Evolutionary conservation across 2,888 invertebrate species (phyloP).

Genomic region (Liopterus haemorrhoidalis): DNA sequence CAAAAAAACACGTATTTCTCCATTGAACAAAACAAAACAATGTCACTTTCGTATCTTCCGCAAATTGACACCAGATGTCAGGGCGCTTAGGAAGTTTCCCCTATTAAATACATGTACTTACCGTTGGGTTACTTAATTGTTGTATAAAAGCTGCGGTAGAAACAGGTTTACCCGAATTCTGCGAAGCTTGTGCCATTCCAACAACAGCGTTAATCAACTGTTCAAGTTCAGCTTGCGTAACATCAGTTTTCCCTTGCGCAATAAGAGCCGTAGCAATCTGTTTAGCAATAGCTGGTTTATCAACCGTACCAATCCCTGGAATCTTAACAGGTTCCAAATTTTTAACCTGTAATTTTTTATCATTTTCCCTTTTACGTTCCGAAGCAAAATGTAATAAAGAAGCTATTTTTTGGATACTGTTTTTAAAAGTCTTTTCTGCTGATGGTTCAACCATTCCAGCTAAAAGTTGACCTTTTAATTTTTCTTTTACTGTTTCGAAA

Average conservation of each 20-base stretch:
- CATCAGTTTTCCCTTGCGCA: constrained; percentile 73
- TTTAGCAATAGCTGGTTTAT: constrained; percentile 72
- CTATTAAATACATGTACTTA: constrained; percentile 14
- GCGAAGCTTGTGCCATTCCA: constrained; percentile 59
- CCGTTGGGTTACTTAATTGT: constrained; percentile 34
- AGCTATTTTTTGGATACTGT: constrained; percentile 70
- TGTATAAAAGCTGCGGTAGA: constrained; percentile 50
- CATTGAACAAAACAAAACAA: too few relatives aligned
- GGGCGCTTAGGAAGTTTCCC: too few relatives aligned
- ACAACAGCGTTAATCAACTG: constrained; percentile 74
- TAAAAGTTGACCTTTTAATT: constrained; percentile 70
- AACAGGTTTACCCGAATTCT: constrained; percentile 48
- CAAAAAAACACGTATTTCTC: too few relatives aligned
- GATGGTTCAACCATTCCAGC: constrained; percentile 52
- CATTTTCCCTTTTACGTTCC: constrained; percentile 45
- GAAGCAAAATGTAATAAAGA: constrained; percentile 63
- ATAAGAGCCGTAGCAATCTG: constrained; percentile 75
- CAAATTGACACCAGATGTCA: constrained; percentile 1
- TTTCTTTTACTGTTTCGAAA: constrained; percentile 80
- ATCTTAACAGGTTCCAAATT: constrained; percentile 51
- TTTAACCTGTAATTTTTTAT: constrained; percentile 39
- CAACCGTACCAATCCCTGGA: constrained; percentile 63
- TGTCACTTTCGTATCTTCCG: too few relatives aligned
- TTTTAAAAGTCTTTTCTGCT: constrained; percentile 66
- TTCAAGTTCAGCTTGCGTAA: constrained; percentile 71